These are phyloP conservation scores for Chitala chitala DNA, from an alignment of 2,113 vertebrate species.

Conservation along the genomic window DNA sequence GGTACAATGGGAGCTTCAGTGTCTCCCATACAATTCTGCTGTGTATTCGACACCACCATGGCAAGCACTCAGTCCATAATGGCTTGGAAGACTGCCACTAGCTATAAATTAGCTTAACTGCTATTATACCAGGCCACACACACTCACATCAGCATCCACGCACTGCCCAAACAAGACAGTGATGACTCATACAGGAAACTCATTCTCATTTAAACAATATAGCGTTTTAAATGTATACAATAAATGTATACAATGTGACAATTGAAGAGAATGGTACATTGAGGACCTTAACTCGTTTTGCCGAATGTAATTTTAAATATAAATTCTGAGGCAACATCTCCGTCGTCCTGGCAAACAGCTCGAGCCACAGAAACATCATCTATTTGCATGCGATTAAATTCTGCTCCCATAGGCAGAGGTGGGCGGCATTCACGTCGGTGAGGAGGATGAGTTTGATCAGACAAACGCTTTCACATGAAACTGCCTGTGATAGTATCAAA, in stretches of 20 bases:
- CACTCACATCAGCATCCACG: background rate
- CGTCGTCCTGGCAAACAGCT: constrained; percentile 6
- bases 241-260: too few relatives aligned
- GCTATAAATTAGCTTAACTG: too few relatives aligned
- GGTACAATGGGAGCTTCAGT: background rate
- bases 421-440: background rate
- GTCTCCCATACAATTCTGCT: too few relatives aligned
- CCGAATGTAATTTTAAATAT: background rate
- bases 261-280: background rate
- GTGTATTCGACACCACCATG: background rate
- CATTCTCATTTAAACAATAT: too few relatives aligned
- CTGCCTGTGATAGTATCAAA: constrained; percentile 13
- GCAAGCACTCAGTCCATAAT: background rate
- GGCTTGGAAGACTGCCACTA: too few relatives aligned
- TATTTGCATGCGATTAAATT: constrained; percentile 19
- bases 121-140: too few relatives aligned
- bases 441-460: constrained; percentile 8
- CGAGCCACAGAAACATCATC: background rate
- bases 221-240: too few relatives aligned
- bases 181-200: background rate
- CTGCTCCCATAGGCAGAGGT: background rate
- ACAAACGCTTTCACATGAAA: constrained; percentile 9
- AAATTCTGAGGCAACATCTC: constrained; percentile 8
- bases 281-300: background rate
- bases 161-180: background rate